Evolutionary conservation across 2,888 invertebrate species (phyloP).

Genomic region (Cephus sareptanus): DNA sequence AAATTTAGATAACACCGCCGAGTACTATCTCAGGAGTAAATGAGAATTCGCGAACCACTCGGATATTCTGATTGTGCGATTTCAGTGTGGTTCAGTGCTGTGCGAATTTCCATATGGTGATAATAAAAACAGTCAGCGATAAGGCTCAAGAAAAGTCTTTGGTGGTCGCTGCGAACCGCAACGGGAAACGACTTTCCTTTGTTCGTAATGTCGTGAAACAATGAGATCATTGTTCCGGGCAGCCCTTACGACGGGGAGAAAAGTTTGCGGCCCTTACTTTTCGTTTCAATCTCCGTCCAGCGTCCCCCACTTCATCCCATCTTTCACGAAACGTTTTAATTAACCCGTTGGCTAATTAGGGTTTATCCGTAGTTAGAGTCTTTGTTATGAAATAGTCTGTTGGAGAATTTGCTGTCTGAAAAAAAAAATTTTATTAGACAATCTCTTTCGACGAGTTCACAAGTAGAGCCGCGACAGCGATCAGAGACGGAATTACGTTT

Average conservation of each 20-base stretch:
- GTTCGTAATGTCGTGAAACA: conserved; percentile 37
- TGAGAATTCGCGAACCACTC: background rate
- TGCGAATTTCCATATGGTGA: conserved; percentile 4
- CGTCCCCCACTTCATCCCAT: conserved; percentile 4
- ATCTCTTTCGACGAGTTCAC: background rate
- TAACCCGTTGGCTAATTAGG: conserved; percentile 37
- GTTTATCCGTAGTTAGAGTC: background rate
- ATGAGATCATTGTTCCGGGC: conserved; percentile 36
- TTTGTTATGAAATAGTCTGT: background rate
- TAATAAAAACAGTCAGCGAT: conserved; percentile 14
- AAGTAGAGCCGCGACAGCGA: background rate
- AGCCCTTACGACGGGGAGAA: conserved; percentile 27
- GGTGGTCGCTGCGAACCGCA: background rate
- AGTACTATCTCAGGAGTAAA: background rate
- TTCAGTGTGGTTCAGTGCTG: background rate
- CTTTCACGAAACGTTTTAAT: conserved; percentile 41
- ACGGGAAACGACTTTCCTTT: conserved; percentile 27
- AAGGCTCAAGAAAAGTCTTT: conserved; percentile 20
- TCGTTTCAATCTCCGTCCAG: background rate
- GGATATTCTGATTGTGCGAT: background rate
- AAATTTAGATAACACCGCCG: background rate
- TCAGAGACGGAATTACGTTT: background rate
- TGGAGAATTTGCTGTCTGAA: background rate
- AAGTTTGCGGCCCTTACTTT: conserved; percentile 21
- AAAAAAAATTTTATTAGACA: background rate